phyloP scores from a whole-genome alignment of 1,140 invertebrate genomes.

The Amphibalanus amphitrite region DNA sequence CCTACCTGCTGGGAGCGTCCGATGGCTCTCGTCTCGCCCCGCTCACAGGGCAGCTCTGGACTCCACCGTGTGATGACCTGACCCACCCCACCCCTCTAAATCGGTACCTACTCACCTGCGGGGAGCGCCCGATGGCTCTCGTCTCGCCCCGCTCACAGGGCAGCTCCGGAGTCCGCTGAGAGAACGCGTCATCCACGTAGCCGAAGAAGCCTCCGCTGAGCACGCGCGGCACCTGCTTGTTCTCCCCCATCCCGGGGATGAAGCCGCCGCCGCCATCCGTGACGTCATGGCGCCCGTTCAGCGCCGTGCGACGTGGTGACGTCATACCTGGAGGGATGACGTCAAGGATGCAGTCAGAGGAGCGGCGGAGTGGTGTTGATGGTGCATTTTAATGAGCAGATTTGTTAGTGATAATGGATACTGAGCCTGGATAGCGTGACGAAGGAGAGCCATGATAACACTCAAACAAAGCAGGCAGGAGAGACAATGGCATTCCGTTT shows the following conservation, averaged over 20 bases:
- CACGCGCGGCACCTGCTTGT: conserved; percentile 21
- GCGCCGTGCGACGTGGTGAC: neutral
- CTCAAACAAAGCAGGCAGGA: too few species aligned
- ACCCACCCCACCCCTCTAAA: too few species aligned
- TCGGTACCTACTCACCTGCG: conserved; percentile 11
- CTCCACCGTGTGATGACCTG: conserved; percentile 21
- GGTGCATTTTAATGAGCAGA: too few species aligned
- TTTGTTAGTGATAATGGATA: too few species aligned
- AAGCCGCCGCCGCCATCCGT: neutral
- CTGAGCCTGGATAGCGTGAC: too few species aligned
- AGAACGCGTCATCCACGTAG: conserved; percentile 24
- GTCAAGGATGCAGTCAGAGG: too few species aligned
- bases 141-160: conserved; percentile 17
- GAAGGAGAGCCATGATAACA: too few species aligned
- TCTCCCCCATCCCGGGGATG: conserved; percentile 22
- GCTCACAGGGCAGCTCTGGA: conserved; percentile 20
- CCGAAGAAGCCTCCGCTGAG: conserved; percentile 24
- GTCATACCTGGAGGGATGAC: neutral
- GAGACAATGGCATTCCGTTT: too few species aligned
- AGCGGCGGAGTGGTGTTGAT: too few species aligned
- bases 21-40: neutral
- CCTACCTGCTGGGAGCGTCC: neutral
- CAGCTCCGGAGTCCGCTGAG: conserved; percentile 20
- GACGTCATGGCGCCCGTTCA: neutral
- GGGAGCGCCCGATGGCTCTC: neutral